These are phyloP conservation scores for Pluvianellus socialis DNA, from an alignment of 2,113 vertebrate genomes.

Conservation along the genomic window DNA sequence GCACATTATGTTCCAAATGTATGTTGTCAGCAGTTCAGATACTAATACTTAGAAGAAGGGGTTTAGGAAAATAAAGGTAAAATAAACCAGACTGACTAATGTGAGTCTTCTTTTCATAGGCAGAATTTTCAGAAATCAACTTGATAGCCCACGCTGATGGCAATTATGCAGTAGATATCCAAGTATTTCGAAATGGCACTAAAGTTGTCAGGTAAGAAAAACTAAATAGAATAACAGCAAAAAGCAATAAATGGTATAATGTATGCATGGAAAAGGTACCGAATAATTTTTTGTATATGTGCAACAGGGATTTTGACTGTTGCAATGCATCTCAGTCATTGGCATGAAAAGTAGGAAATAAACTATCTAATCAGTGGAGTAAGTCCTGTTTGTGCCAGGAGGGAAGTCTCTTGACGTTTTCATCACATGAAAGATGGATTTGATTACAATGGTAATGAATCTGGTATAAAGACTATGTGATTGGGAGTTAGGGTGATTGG, in stretches of 20 bases:
- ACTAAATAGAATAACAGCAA: background rate
- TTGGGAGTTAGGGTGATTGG: background rate
- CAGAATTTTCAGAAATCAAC: conserved; percentile 96
- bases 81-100: background rate
- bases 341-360: background rate
- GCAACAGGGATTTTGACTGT: background rate
- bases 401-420: background rate
- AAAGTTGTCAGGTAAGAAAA: conserved; percentile 89
- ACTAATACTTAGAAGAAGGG: background rate
- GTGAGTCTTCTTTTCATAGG: conserved; percentile 73
- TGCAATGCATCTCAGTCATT: accelerated
- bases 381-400: background rate
- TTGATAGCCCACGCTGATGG: conserved; percentile 91
- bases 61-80: background rate
- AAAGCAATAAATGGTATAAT: background rate
- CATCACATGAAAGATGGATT: background rate
- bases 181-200: conserved; percentile 86
- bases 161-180: conserved; percentile 91
- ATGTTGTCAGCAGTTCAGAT: background rate
- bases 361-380: background rate
- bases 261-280: background rate
- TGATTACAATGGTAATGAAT: background rate
- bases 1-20: background rate
- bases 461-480: background rate
- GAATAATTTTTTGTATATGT: background rate